Conservation (phyloP, 2,113 vertebrate genomes). For the Cygnus buccinator region DNA sequence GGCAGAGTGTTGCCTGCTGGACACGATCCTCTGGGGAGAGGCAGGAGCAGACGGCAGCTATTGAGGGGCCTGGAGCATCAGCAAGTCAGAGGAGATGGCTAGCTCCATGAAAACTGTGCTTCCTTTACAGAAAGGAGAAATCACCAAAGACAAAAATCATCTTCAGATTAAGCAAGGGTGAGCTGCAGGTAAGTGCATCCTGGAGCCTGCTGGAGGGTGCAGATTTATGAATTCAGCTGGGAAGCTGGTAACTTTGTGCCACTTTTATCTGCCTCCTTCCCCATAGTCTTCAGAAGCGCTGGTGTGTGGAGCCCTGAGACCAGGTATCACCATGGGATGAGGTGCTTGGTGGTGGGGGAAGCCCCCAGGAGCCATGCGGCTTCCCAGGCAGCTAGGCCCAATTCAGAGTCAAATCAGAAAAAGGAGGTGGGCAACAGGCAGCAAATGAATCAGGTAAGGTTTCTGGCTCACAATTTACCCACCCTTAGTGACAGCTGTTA, state of each 20-base stretch:
- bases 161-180: background rate
- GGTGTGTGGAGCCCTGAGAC: fast-evolving
- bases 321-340: background rate
- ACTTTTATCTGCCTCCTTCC: background rate
- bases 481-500: background rate
- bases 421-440: background rate
- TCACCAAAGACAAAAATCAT: background rate
- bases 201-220: background rate
- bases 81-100: background rate
- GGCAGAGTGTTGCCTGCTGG: background rate
- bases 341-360: background rate
- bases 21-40: background rate
- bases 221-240: background rate
- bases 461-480: background rate
- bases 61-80: background rate
- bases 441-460: background rate
- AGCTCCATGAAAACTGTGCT: background rate
- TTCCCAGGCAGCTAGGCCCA: background rate
- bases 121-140: background rate
- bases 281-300: fast-evolving
- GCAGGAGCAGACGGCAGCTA: background rate
- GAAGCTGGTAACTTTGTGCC: background rate
- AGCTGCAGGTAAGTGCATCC: background rate
- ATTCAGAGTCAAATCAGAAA: background rate
- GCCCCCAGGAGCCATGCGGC: background rate